Percentiles rank a stretch among this genome's conserved stretches.
Evolutionary conservation across 2,888 invertebrate species (phyloP).

Genomic region (Epistrophella euchroma): DNA sequence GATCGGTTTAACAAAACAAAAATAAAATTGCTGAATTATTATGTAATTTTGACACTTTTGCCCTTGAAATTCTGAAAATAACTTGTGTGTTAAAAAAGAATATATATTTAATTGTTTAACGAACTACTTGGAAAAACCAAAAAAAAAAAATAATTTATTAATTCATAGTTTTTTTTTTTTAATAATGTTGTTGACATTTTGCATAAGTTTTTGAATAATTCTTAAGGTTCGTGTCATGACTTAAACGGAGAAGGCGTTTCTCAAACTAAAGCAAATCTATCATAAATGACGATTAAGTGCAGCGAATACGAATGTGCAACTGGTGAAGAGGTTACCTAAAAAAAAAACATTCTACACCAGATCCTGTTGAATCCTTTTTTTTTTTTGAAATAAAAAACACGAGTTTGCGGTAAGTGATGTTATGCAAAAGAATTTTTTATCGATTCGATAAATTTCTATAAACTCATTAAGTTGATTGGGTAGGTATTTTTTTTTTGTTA

Average conservation of each 20-base stretch:
- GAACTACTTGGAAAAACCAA: no score
- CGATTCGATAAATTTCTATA: not conserved
- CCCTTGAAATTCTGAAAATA: slow-evolving; percentile 39
- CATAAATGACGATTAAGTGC: slow-evolving; percentile 74
- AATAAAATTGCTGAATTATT: slow-evolving; percentile 17
- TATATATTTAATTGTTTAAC: not conserved
- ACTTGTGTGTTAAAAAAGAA: not conserved
- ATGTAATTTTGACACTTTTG: slow-evolving; percentile 54
- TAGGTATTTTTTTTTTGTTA: not conserved
- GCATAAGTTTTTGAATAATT: slow-evolving; percentile 3
- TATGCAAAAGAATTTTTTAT: not conserved
- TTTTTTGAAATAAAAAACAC: slow-evolving; percentile 5
- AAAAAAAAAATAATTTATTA: no score
- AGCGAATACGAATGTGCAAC: slow-evolving; percentile 73
- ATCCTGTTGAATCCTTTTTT: slow-evolving; percentile 43
- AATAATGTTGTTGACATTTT: slow-evolving; percentile 38
- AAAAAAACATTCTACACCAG: not conserved
- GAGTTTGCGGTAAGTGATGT: slow-evolving; percentile 50
- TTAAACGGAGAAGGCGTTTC: not conserved
- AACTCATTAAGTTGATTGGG: not conserved
- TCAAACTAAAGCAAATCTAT: slow-evolving; percentile 21
- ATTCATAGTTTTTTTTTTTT: not conserved
- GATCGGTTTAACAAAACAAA: not conserved
- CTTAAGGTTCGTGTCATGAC: slow-evolving; percentile 50
- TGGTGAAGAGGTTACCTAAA: slow-evolving; percentile 72